Conservation (phyloP, 2,888 invertebrate species). For the Ctenicera cuprea region DNA sequence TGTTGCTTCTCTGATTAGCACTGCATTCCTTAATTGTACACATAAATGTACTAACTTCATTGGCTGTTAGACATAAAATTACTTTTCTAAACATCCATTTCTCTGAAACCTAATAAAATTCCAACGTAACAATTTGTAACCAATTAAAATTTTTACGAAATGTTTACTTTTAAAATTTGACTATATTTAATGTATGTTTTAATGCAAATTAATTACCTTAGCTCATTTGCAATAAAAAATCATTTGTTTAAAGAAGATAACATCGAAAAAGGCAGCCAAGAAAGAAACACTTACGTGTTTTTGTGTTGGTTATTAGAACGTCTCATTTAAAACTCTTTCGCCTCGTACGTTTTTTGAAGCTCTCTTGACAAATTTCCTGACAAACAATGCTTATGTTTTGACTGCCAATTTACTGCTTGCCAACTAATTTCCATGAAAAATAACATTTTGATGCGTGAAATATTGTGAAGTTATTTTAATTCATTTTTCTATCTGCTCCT, state of each 20-base stretch:
- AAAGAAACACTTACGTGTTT: background rate
- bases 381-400: slow-evolving; percentile 34
- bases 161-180: background rate
- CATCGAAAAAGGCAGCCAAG: background rate
- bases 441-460: slow-evolving; percentile 17
- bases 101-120: background rate
- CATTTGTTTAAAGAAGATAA: slow-evolving; percentile 7
- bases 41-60: background rate
- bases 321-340: slow-evolving; percentile 9
- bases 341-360: slow-evolving; percentile 16
- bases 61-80: background rate
- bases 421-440: slow-evolving; percentile 29
- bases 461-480: slow-evolving; percentile 1
- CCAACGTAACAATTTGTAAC: no score
- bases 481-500: slow-evolving; percentile 13
- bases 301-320: slow-evolving; percentile 15
- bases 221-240: slow-evolving; percentile 11
- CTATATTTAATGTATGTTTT: background rate
- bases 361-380: slow-evolving; percentile 33
- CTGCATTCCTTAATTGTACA: slow-evolving; percentile 1
- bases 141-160: no score
- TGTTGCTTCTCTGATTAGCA: slow-evolving; percentile 13
- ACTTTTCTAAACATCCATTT: background rate
- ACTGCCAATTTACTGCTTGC: slow-evolving; percentile 29
- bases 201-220: background rate